These are phyloP conservation scores for Siniperca scherzeri DNA, from an alignment of 2,797 vertebrate species.

Conservation along the genomic window DNA sequence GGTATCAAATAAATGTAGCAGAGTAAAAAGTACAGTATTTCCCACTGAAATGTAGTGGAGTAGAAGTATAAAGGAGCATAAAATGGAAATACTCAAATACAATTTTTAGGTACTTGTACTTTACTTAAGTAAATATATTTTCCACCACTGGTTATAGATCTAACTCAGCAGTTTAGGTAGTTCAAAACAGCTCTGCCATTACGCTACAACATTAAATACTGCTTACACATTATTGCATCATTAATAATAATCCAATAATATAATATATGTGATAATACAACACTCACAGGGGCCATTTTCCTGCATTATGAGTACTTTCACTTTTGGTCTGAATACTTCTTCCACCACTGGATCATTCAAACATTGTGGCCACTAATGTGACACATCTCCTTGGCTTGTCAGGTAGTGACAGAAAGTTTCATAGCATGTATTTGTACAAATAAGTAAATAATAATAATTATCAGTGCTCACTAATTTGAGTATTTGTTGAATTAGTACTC, in stretches of 20 bases:
- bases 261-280: neutral
- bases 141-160: neutral
- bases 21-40: neutral
- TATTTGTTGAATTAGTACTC: slow-evolving; percentile 1
- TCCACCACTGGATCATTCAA: neutral
- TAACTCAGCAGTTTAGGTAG: neutral
- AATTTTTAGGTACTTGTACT: no score
- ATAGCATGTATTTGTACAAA: neutral
- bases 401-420: neutral
- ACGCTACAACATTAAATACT: neutral
- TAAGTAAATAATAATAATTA: neutral
- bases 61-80: neutral
- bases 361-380: neutral
- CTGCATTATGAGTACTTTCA: neutral
- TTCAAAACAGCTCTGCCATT: neutral
- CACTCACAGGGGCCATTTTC: neutral
- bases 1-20: neutral
- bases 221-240: neutral
- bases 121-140: neutral
- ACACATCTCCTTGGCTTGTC: neutral
- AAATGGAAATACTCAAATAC: neutral
- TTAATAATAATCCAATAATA: neutral
- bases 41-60: neutral
- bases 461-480: slow-evolving; percentile 7
- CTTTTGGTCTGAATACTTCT: neutral